Percentiles rank a stretch among this genome's conserved stretches.
phyloP scores from a whole-genome alignment of 2,113 vertebrate genomes.

The Chaetodon trifascialis region DNA sequence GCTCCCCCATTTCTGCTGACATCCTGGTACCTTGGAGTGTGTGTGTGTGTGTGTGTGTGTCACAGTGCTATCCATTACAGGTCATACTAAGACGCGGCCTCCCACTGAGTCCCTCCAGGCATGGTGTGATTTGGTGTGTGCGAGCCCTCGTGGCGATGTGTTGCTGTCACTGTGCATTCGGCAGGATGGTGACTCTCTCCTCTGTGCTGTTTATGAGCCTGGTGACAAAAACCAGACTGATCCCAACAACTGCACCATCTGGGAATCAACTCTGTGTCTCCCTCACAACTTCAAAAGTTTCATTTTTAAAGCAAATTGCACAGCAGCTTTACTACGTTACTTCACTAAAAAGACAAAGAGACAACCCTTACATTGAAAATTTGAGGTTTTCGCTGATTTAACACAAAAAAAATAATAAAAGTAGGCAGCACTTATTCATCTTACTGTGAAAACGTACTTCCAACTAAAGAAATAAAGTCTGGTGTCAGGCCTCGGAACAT shows the following conservation, averaged over 20 bases:
- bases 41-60: constrained; percentile 1
- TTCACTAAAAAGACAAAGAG: no score
- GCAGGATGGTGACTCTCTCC: constrained; percentile 24
- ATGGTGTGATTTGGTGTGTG: constrained; percentile 26
- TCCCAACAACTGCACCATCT: constrained; percentile 4
- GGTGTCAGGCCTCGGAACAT: no score
- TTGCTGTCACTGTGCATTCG: constrained; percentile 19
- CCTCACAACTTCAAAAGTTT: neutral
- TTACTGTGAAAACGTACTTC: constrained; percentile 11
- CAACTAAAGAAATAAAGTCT: constrained; percentile 1
- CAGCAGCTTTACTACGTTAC: neutral
- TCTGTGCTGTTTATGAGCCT: constrained; percentile 21
- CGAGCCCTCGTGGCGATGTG: constrained; percentile 42
- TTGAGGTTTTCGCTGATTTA: neutral
- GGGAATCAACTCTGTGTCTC: constrained; percentile 9
- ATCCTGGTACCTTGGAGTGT: constrained; percentile 33
- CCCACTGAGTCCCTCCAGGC: constrained; percentile 61
- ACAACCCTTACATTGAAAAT: neutral
- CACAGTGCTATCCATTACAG: constrained; percentile 67
- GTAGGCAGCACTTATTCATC: neutral
- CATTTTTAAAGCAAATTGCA: neutral
- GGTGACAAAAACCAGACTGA: constrained; percentile 37
- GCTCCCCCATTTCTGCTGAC: constrained; percentile 55
- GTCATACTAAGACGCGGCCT: constrained; percentile 56
- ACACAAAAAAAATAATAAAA: neutral